These are phyloP conservation scores for Eupithecia centaureata DNA, from an alignment of 2,888 invertebrate genomes.

Conservation along the genomic window DNA sequence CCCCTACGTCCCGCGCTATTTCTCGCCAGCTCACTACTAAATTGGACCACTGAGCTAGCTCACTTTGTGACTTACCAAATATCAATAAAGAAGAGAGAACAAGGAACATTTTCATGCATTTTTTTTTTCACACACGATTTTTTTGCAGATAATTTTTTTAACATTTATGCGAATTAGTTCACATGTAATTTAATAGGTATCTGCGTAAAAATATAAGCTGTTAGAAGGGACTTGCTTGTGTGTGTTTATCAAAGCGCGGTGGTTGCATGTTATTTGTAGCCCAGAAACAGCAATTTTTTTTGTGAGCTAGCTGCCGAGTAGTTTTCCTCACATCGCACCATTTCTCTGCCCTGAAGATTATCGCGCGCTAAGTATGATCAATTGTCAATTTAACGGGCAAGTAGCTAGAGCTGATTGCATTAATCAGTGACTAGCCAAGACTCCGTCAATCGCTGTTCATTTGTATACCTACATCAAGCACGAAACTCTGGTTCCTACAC, in stretches of 20 bases:
- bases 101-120: background rate
- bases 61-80: slow-evolving; percentile 9
- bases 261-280: background rate
- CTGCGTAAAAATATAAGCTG: background rate
- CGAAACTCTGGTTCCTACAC: background rate
- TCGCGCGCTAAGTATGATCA: slow-evolving; percentile 77
- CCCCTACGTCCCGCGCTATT: slow-evolving; percentile 64
- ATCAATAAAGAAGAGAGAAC: background rate
- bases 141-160: too few relatives aligned
- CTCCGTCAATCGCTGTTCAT: slow-evolving; percentile 56
- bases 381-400: slow-evolving; percentile 78
- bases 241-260: background rate
- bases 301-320: slow-evolving; percentile 30
- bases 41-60: slow-evolving; percentile 32
- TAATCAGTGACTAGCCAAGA: slow-evolving; percentile 62
- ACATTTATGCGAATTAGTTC: too few relatives aligned
- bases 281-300: slow-evolving; percentile 27
- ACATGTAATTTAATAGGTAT: background rate
- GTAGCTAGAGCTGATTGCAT: slow-evolving; percentile 66
- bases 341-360: slow-evolving; percentile 64
- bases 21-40: slow-evolving; percentile 57
- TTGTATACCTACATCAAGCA: slow-evolving; percentile 37
- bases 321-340: slow-evolving; percentile 31
- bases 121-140: too few relatives aligned
- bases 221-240: background rate